Conservation (phyloP, 1,140 invertebrate species). For the Listronotus oregonensis region DNA sequence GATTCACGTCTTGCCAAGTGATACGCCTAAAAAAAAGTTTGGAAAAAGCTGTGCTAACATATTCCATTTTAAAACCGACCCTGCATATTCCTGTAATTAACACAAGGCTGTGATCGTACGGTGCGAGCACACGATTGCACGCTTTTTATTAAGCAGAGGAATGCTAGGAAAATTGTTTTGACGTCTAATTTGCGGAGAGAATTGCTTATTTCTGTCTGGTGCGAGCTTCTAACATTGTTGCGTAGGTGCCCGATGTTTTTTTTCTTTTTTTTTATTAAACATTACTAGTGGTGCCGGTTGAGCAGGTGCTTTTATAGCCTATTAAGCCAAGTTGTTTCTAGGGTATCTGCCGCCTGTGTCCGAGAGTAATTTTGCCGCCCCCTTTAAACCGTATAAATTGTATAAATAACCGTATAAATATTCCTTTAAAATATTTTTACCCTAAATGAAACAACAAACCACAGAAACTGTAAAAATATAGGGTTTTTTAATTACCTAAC, state of each 20-base stretch:
- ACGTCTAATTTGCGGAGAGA: constrained; percentile 23
- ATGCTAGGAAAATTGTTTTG: constrained; percentile 24
- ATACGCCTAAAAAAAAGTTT: too few species aligned
- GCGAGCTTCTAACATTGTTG: constrained; percentile 10
- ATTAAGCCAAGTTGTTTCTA: neutral
- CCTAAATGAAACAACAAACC: too few species aligned
- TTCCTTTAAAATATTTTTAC: too few species aligned
- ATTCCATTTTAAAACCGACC: constrained; percentile 13
- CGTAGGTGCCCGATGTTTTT: constrained; percentile 3
- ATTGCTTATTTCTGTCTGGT: constrained; percentile 14
- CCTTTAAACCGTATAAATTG: too few species aligned
- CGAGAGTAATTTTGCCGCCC: too few species aligned
- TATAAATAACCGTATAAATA: too few species aligned
- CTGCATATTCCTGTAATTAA: constrained; percentile 42
- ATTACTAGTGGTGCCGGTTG: neutral
- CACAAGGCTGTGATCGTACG: constrained; percentile 45
- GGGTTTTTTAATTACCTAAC: too few species aligned
- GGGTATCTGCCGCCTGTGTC: too few species aligned
- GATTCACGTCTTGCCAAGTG: too few species aligned
- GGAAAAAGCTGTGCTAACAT: too few species aligned
- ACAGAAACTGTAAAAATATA: too few species aligned
- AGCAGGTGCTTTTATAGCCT: neutral
- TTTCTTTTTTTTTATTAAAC: neutral
- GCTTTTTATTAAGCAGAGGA: constrained; percentile 24
- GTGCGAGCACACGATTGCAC: constrained; percentile 32